Evolutionary conservation across 2,888 invertebrate species (phyloP), one percentile per base, ranked within the genome.

Genomic region (Catocala nupta): DNA sequence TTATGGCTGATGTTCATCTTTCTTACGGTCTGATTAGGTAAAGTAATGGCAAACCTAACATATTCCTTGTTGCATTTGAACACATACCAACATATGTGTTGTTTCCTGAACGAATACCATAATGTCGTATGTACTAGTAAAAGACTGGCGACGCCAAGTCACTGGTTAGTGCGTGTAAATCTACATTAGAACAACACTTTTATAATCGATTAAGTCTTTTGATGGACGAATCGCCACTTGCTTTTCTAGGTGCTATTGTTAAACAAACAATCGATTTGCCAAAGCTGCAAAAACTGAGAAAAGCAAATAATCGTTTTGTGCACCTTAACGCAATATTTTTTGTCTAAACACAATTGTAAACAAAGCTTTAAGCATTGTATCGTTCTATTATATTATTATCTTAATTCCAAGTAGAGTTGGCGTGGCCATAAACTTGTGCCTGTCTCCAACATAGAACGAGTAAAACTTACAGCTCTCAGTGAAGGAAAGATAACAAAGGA

Each of bases 371-470:
- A 63, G 65, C 36, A 8, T 39, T 39, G 36, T 8, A 7, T 39
- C 71, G 65, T 76, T 77, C 77, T 77, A 78, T 79, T 73, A 80
- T 59, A 53, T 71, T 65, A 86, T 86, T 86, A 85, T 87, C 81
- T 83, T 81, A 83, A 82, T 81, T 81, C 78, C 63, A 57, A 68
- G 65, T 68, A 71, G 75, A 81, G 79, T 82, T 75, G 75, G 79
- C 80, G 84, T 84, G 83, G 71, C 81, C 87, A 80, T 87, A 88
- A 87, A 88, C 88, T 86, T 86, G 79, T 66, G 66, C 65, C 63
- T 55, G 64, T 71, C 75, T 61, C 59, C 59, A 52, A 61, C 69
- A 70, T 63, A 82, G 81, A 83, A 70, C 75, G 68, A 68, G 47
- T n/a, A 49, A 55, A 49, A 33, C 54, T 49, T 33, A 71, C 57